These are phyloP conservation scores for Thalassaphorura encarpata DNA, from an alignment of 1,140 invertebrate genomes.

Conservation along the genomic window DNA sequence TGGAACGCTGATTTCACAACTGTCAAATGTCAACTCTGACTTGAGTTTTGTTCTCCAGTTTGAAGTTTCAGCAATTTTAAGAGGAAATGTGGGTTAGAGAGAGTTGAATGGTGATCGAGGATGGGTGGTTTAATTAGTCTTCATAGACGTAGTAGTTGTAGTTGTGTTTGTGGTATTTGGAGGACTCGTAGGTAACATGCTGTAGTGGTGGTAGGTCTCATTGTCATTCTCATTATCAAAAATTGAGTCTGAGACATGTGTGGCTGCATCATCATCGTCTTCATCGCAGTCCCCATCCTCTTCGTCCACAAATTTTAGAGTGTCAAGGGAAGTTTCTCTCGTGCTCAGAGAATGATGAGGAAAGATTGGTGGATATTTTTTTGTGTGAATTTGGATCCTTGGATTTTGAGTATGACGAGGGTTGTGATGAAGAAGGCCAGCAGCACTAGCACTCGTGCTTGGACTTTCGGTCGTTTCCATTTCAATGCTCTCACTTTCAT, in stretches of 20 bases:
- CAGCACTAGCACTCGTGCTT: neutral
- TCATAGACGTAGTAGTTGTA: too few relatives aligned
- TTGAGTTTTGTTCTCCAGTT: too few relatives aligned
- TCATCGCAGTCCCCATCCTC: conserved; percentile 26
- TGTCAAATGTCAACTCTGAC: too few relatives aligned
- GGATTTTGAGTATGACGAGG: neutral
- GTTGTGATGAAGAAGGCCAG: too few relatives aligned
- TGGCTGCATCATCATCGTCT: conserved; percentile 11
- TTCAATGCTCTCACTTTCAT: conserved; percentile 2
- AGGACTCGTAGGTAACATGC: too few relatives aligned
- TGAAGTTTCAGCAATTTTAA: too few relatives aligned
- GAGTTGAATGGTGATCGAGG: too few relatives aligned
- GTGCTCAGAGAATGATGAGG: neutral
- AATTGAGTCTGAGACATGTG: neutral
- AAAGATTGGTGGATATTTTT: too few relatives aligned
- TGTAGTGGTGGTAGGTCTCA: neutral
- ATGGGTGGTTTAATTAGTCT: too few relatives aligned
- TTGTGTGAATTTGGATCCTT: neutral
- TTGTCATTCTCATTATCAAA: neutral
- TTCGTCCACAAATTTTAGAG: conserved; percentile 26
- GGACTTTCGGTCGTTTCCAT: neutral
- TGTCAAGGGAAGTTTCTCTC: conserved; percentile 23
- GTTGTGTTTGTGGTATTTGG: too few relatives aligned
- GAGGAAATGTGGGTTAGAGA: too few relatives aligned
- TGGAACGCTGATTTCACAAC: too few relatives aligned